These are phyloP conservation scores for Drosophila persimilis DNA, from an alignment of 1,140 invertebrate genomes.

Conservation along the genomic window DNA sequence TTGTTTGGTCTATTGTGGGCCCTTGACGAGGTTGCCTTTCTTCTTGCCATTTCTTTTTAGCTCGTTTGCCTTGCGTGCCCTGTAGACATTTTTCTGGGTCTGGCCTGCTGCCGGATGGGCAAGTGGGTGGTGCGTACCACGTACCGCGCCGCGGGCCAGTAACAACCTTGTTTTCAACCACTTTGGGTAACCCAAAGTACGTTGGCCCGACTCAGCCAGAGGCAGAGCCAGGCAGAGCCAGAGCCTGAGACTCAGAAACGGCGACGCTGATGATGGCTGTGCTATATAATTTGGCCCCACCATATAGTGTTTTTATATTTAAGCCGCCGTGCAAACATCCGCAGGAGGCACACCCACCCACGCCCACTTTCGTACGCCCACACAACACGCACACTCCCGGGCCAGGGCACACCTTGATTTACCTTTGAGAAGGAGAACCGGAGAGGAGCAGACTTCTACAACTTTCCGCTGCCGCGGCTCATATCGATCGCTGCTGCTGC, in stretches of 20 bases:
- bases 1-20: constrained; percentile 43
- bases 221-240: no score
- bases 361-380: constrained; percentile 3
- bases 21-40: constrained; percentile 38
- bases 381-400: constrained; percentile 31
- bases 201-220: constrained; percentile 41
- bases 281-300: constrained; percentile 59
- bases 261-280: constrained; percentile 31
- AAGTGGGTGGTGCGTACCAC: constrained; percentile 33
- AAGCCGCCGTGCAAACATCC: constrained; percentile 45
- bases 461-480: constrained; percentile 20
- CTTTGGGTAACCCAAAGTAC: constrained; percentile 61
- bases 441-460: neutral
- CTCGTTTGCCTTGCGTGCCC: constrained; percentile 62
- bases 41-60: constrained; percentile 39
- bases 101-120: no score
- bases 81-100: constrained; percentile 61
- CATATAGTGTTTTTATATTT: constrained; percentile 53
- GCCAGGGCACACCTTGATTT: constrained; percentile 70
- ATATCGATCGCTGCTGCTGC: constrained; percentile 60
- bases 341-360: constrained; percentile 35
- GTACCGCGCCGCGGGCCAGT: constrained; percentile 37
- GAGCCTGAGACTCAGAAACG: constrained; percentile 12
- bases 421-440: constrained; percentile 34
- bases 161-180: constrained; percentile 74